Evolutionary conservation across 37 sponge, comb jelly and placozoan species (phyloP).

Genomic region (Tethya wilhelma): DNA sequence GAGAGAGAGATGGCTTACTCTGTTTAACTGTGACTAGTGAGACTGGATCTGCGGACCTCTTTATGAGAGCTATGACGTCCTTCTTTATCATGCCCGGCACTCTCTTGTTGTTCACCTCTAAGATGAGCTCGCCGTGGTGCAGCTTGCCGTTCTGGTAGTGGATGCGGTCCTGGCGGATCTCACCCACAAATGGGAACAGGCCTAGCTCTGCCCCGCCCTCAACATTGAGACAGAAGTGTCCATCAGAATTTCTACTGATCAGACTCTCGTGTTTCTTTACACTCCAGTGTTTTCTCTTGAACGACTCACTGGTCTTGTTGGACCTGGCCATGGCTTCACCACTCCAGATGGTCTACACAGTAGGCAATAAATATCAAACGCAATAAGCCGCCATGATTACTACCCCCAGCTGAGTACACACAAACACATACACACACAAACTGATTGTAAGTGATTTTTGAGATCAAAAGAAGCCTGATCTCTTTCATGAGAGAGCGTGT

Average conservation of each 20-base stretch:
- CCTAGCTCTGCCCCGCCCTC: slow-evolving; percentile 94
- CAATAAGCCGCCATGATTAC: too few species aligned
- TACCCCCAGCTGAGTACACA: too few species aligned
- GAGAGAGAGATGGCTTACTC: slow-evolving; percentile 71
- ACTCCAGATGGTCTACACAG: too few species aligned
- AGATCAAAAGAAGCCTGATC: too few species aligned
- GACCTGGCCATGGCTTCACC: slow-evolving; percentile 52
- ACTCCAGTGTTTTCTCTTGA: slow-evolving; percentile 89
- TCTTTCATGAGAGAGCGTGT: too few species aligned
- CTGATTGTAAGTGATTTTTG: too few species aligned
- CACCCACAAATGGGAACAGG: slow-evolving; percentile 72
- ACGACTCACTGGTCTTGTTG: slow-evolving; percentile 33
- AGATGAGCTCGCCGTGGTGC: slow-evolving; percentile 73
- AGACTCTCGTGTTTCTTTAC: slow-evolving; percentile 76
- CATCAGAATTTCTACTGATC: slow-evolving; percentile 69
- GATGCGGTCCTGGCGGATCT: slow-evolving; percentile 74
- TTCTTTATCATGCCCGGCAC: slow-evolving; percentile 90
- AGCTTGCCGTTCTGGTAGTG: slow-evolving; percentile 78
- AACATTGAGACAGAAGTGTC: slow-evolving; percentile 87
- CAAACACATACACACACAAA: too few species aligned
- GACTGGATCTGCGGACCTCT: slow-evolving; percentile 82
- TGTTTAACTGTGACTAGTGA: slow-evolving; percentile 81
- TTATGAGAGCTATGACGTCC: slow-evolving; percentile 91
- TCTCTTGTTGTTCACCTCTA: slow-evolving; percentile 87
- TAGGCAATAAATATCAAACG: too few species aligned